These are phyloP conservation scores for Acestrorhynchus altus DNA, from an alignment of 2,797 vertebrate genomes.

Conservation along the genomic window DNA sequence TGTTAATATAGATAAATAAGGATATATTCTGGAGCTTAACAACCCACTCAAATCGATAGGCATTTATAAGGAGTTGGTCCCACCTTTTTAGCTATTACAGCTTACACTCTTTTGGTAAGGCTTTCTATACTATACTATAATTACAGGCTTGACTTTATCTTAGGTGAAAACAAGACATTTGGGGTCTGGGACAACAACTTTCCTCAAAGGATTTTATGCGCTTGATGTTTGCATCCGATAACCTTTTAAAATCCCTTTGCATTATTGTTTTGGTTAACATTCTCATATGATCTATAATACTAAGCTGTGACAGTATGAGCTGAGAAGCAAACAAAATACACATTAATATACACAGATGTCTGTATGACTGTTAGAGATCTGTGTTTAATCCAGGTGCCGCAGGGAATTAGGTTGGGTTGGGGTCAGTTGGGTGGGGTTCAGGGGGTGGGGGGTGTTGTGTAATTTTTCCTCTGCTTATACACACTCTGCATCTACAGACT, in stretches of 20 bases:
- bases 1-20: too few species aligned
- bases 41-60: too few species aligned
- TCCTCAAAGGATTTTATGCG: background rate
- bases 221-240: background rate
- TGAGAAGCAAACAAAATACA: too few species aligned
- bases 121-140: too few species aligned
- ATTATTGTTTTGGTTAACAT: background rate
- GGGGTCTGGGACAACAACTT: background rate
- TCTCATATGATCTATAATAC: background rate
- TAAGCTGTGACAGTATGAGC: background rate
- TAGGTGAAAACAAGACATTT: too few species aligned
- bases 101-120: too few species aligned
- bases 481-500: background rate
- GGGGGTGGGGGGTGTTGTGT: background rate
- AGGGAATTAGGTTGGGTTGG: too few species aligned
- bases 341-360: background rate
- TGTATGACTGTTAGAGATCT: background rate
- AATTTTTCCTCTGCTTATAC: background rate
- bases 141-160: too few species aligned
- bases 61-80: too few species aligned
- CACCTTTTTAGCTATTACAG: too few species aligned
- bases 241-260: background rate
- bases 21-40: too few species aligned
- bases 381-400: background rate
- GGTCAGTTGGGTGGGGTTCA: too few species aligned